A percentile compares a stretch with the other conserved stretches of the same genome.
phyloP scores from a whole-genome alignment of 2,888 invertebrate genomes.

The Cantharis lateralis region DNA sequence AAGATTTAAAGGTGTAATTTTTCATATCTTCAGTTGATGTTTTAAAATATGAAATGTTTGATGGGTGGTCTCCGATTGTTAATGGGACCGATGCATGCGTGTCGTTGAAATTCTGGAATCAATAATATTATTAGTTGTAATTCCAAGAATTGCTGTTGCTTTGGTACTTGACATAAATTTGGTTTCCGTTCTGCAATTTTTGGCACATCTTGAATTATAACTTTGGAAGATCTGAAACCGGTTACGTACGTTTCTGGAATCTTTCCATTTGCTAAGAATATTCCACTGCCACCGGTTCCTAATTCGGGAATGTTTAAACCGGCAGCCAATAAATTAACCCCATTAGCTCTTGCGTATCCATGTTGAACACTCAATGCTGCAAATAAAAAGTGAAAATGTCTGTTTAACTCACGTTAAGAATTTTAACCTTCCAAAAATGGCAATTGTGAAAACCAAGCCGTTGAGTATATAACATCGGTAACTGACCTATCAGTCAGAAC shows the following conservation, averaged over 20 bases:
- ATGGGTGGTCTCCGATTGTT: neutral
- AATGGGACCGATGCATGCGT: neutral
- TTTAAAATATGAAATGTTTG: neutral
- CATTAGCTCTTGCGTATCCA: slow-evolving; percentile 39
- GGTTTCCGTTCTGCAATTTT: neutral
- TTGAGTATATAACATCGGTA: neutral
- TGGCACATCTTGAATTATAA: neutral
- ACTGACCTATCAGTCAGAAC: neutral
- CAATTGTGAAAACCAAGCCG: neutral
- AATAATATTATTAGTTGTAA: neutral
- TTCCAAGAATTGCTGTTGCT: neutral
- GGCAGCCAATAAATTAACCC: slow-evolving; percentile 39
- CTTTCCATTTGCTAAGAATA: slow-evolving; percentile 31
- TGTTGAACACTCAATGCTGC: slow-evolving; percentile 22
- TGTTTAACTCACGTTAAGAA: neutral
- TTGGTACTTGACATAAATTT: neutral
- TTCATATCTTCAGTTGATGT: neutral
- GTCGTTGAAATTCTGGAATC: slow-evolving; percentile 3
- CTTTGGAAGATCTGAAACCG: neutral
- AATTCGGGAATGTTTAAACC: slow-evolving; percentile 31
- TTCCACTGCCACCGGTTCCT: slow-evolving; percentile 37
- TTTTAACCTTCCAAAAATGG: neutral
- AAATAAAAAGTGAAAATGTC: neutral
- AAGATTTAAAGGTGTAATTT: neutral
- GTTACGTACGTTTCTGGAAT: neutral